phyloP scores from a whole-genome alignment of 2,797 vertebrate species.

The Gallinago stenura region DNA sequence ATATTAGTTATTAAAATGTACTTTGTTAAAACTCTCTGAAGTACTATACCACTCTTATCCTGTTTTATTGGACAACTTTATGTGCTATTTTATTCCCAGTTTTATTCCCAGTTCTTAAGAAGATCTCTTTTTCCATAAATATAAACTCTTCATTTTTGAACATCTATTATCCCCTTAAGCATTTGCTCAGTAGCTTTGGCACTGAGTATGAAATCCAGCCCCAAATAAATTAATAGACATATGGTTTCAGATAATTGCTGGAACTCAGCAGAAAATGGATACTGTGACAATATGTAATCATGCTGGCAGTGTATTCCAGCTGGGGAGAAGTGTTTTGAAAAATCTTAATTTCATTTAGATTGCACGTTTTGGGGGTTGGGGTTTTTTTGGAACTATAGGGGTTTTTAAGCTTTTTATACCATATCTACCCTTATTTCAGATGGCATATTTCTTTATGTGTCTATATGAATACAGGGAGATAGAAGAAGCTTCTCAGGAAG shows the following conservation, averaged over 20 bases:
- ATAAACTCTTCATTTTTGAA: neutral
- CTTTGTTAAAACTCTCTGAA: neutral
- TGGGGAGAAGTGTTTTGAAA: neutral
- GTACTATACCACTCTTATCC: neutral
- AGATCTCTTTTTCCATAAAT: neutral
- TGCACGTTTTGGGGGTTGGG: neutral
- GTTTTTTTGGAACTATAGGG: neutral
- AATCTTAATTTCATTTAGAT: neutral
- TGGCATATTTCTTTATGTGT: neutral
- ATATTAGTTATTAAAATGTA: neutral
- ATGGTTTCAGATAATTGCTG: neutral
- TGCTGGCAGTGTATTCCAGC: neutral
- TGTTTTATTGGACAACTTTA: neutral
- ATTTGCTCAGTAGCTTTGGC: neutral
- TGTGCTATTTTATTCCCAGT: neutral
- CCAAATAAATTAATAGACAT: slow-evolving; percentile 1
- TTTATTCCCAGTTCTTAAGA: neutral
- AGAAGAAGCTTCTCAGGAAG: neutral
- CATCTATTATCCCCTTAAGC: neutral
- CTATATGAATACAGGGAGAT: neutral
- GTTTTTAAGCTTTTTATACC: neutral
- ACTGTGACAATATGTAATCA: neutral
- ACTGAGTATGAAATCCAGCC: neutral
- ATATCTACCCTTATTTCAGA: neutral
- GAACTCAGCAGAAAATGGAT: neutral